These are phyloP conservation scores for Lethrus apterus DNA, from an alignment of 1,140 invertebrate species.

Conservation along the genomic window DNA sequence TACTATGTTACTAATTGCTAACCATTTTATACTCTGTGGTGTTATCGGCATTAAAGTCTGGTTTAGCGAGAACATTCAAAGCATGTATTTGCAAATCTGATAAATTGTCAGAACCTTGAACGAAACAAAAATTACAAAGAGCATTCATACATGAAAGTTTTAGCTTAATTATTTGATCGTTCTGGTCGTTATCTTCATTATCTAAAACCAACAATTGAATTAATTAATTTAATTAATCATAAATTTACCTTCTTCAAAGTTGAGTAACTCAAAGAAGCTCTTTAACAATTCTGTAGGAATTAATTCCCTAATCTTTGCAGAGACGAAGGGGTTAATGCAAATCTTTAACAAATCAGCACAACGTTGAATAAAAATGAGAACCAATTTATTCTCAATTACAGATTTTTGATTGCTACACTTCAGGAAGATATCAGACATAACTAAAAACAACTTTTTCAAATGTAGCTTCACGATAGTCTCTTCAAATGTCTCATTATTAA, in stretches of 20 bases:
- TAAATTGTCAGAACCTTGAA: slow-evolving; percentile 2
- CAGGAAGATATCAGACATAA: neutral
- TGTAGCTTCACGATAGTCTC: neutral
- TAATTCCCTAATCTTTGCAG: neutral
- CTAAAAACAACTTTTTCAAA: neutral
- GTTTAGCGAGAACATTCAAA: slow-evolving; percentile 22
- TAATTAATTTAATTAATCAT: neutral
- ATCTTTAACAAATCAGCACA: neutral
- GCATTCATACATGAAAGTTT: slow-evolving; percentile 15
- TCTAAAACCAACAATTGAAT: slow-evolving; percentile 2
- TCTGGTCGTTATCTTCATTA: neutral
- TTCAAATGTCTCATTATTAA: neutral
- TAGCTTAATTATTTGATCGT: slow-evolving; percentile 2
- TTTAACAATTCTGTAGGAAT: neutral
- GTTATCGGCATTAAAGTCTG: slow-evolving; percentile 22
- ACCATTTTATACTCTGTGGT: slow-evolving; percentile 29
- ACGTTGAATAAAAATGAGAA: neutral
- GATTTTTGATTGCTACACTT: neutral
- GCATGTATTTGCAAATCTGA: slow-evolving; percentile 15
- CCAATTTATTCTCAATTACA: neutral
- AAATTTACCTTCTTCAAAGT: neutral
- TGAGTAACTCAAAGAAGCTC: neutral
- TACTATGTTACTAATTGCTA: no score
- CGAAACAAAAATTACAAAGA: slow-evolving; percentile 17
- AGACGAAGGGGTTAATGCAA: neutral